Conservation (phyloP, 2,113 vertebrate species). For the Ranitomeya variabilis region DNA sequence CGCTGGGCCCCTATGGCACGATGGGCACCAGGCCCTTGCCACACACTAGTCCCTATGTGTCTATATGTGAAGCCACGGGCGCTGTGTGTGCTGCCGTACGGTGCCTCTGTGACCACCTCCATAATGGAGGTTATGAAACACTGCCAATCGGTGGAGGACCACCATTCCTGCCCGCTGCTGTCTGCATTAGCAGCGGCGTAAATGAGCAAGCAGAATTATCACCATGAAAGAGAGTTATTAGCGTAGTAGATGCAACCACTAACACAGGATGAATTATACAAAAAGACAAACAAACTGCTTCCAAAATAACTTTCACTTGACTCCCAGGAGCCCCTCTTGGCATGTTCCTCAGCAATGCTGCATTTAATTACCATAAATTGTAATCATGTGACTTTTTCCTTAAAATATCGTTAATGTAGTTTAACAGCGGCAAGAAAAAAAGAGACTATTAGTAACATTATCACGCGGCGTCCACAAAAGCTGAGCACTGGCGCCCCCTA, state of each 20-base stretch:
- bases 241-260: slow-evolving; percentile 33
- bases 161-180: neutral
- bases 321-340: slow-evolving; percentile 37
- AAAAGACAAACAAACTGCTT: slow-evolving; percentile 46
- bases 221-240: neutral
- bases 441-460: neutral
- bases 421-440: slow-evolving; percentile 18
- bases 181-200: neutral
- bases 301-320: slow-evolving; percentile 44
- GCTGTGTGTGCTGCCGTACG: too few relatives aligned
- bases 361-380: slow-evolving; percentile 44
- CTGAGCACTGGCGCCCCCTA: slow-evolving; percentile 27
- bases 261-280: slow-evolving; percentile 47
- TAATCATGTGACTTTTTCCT: slow-evolving; percentile 40
- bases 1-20: too few relatives aligned
- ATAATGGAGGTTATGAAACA: neutral
- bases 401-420: slow-evolving; percentile 32
- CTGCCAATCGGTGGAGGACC: neutral
- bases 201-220: slow-evolving; percentile 35
- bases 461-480: neutral
- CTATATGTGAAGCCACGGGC: too few relatives aligned
- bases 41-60: too few relatives aligned
- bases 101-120: neutral
- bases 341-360: neutral
- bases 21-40: too few relatives aligned